Base-by-base conservation (phyloP, 1,140 invertebrate species). In the Periplaneta americana region DNA sequence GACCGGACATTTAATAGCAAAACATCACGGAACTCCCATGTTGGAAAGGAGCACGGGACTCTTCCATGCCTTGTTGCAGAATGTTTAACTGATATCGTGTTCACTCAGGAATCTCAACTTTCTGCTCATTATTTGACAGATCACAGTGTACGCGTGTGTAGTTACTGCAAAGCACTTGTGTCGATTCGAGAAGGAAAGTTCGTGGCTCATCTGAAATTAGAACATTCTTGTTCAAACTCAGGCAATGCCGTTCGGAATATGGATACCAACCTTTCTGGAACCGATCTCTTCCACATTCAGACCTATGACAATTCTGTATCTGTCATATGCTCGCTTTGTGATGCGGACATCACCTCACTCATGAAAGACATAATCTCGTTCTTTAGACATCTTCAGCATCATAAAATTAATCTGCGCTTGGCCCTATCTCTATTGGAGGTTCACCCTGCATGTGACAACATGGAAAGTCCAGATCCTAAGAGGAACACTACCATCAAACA, bases 351-450 rank as follows among this genome's bases (percentile, higher is more conserved):
- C 22, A 83, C 82, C 48, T 79, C 75, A 34, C 32, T 81, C 15
- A 78, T 75, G 66, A 81, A 79, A 36, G 81, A 83, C 57, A 79
- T 83, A 18, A 75, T 48, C 31, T 79, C 36, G 8, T 37, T 83
- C 22, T 83, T 83, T 48, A 74, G 82, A 80, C 82, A 83, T 66
- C 48, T 83, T 35, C 80, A 83, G 31, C 74, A 79, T 75, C 82
- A 83, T 77, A 83, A 76, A 66, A 57, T 83, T 37, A 74, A 34
- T n/a, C 34, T 83, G n/a, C 80, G 74, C 13, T 81, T 81, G 13
- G 76, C 82, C 2, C 48, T 83, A 39, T 22, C 22, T 35, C 74
- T 80, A 34, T 35, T 80, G 31, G 80, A 80, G 75, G 32, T 36
- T 35, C 34, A 80, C 35, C 34, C 36, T 18, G 10, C 36, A n/a